Evolutionary conservation across 2,888 invertebrate genomes (phyloP), one percentile per base, ranked within the genome.

Genomic region (Epistrophella euchroma): DNA sequence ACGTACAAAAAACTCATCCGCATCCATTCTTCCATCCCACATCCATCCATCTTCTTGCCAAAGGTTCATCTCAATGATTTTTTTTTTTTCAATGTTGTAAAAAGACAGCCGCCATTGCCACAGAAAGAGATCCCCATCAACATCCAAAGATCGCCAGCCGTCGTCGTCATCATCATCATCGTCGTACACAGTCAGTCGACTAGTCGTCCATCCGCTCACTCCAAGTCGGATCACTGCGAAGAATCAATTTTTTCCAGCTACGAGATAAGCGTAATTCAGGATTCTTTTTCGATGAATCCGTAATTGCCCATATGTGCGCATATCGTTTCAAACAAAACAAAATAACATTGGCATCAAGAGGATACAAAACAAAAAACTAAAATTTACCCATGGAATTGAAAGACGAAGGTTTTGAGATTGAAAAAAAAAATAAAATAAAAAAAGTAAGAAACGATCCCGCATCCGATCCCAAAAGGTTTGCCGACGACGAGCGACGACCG

Each of bases 201-300:
- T 40, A 47, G 60, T 58, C 77, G 68, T 73, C 60, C 76, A 72
- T 66, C 64, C 73, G 47, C 60, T 62, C 66, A 58, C 32, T 50
- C 19, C 35, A 28, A 58, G 70, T 77, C 70, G 77, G 71, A 81
- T 85, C 84, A 85, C 84, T 76, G 76, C 56, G 55, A 73, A 66
- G 85, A 85, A 85, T 81, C 81, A 81, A 81, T 81, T 85, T 85
- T 81, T 81, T 81, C 85, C 81, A 85, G 76, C 81, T 85, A 9
- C 64, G 40, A 82, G 81, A 86, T 86, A 86, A 86, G 86, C 86
- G 86, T 86, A 86, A 86, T 86, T 82, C 86, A 86, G 86, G 86
- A 86, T 82, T 82, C 86, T 78, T 78, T 82, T 86, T 86, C 82
- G 82, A 86, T 86, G 86, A 82, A 86, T 86, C 82, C 86, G 86